Evolutionary conservation across 2,888 invertebrate genomes (phyloP).

Genomic region (Apamea sordens): DNA sequence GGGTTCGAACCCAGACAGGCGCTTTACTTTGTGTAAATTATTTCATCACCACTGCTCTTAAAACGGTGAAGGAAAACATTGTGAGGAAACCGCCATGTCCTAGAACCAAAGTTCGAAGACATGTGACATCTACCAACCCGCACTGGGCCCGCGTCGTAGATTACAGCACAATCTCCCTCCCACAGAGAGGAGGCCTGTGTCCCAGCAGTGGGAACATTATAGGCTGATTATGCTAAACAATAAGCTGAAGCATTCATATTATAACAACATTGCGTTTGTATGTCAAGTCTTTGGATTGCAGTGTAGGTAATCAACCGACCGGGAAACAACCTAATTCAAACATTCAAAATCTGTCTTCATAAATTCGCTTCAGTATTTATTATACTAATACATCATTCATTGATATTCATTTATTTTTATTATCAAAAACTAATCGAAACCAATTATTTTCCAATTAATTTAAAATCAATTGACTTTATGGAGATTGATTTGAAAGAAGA

Average conservation of each 20-base stretch:
- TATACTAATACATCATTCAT: not conserved
- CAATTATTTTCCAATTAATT: slow-evolving; percentile 30
- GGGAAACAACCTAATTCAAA: not conserved
- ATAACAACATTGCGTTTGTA: not conserved
- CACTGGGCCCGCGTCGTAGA: too few species aligned
- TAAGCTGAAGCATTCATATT: not conserved
- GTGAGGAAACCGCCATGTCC: too few species aligned
- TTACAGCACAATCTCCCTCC: too few species aligned
- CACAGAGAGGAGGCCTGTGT: too few species aligned
- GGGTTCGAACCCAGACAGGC: too few species aligned
- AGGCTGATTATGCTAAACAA: too few species aligned
- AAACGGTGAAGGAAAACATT: too few species aligned
- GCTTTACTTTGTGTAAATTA: too few species aligned
- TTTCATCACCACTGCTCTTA: too few species aligned
- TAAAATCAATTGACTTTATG: slow-evolving; percentile 25
- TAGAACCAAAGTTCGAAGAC: too few species aligned
- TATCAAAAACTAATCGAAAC: slow-evolving; percentile 14
- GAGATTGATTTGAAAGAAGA: slow-evolving; percentile 24
- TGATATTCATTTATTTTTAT: slow-evolving; percentile 26
- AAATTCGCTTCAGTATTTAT: not conserved
- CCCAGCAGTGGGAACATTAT: too few species aligned
- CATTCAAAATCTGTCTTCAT: not conserved
- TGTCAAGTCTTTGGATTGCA: not conserved
- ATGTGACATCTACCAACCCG: too few species aligned
- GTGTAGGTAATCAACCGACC: not conserved